Conservation (phyloP, 2,797 vertebrate species). For the Macroramphosus scolopax region DNA sequence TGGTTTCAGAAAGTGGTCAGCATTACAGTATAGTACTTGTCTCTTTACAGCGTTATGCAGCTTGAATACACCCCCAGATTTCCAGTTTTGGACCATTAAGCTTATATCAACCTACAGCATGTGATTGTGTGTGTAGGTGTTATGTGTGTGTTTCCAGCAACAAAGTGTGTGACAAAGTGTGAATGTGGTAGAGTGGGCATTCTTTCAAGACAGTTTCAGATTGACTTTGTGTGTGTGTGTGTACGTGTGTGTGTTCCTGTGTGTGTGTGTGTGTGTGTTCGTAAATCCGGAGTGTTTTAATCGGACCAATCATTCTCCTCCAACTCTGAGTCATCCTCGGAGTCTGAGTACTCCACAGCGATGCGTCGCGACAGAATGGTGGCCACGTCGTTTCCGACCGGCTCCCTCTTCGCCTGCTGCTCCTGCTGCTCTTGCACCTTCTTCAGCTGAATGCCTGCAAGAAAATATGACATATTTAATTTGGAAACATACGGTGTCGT, state of each 20-base stretch:
- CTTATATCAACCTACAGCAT: slow-evolving; percentile 58
- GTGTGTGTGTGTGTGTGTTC: slow-evolving; percentile 7
- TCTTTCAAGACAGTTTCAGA: slow-evolving; percentile 42
- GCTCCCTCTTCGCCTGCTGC: slow-evolving; percentile 93
- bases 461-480: not conserved
- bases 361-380: slow-evolving; percentile 95
- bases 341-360: slow-evolving; percentile 96
- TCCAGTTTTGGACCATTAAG: slow-evolving; percentile 66
- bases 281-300: slow-evolving; percentile 70
- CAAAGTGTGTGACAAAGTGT: slow-evolving; percentile 26
- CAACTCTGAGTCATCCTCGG: slow-evolving; percentile 93
- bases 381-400: slow-evolving; percentile 93
- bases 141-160: too few species aligned
- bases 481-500: too few species aligned
- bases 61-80: slow-evolving; percentile 52
- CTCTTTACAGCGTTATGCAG: slow-evolving; percentile 57
- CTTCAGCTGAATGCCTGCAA: slow-evolving; percentile 92
- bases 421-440: slow-evolving; percentile 98
- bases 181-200: slow-evolving; percentile 46
- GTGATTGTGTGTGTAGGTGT: slow-evolving; percentile 48
- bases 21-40: slow-evolving; percentile 42
- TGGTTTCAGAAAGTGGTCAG: slow-evolving; percentile 48
- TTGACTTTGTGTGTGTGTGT: slow-evolving; percentile 24
- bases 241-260: slow-evolving; percentile 30
- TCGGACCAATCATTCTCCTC: slow-evolving; percentile 98